Evolutionary conservation across 2,888 invertebrate genomes (phyloP), one percentile per base, ranked within the genome.

Genomic region (Xestia sexstrigata): DNA sequence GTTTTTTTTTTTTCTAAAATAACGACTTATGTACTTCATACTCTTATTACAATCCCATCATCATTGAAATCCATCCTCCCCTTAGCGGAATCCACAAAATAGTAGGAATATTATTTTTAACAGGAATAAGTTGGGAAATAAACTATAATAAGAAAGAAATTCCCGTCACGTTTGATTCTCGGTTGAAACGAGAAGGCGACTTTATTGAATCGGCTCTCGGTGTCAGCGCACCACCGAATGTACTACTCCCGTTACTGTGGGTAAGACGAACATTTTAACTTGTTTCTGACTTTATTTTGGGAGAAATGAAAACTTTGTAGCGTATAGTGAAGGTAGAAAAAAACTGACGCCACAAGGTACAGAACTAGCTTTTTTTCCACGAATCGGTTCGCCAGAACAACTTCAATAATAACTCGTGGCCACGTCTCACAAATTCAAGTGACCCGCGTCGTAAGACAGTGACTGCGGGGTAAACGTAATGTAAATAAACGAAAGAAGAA

Each of bases 111-210:
- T n/a, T 65, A 65, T 68, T 65, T 62, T 52, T 55, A 58, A 67
- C 79, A 81, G 67, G 70, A 81, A 87, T 81, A 88, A 87, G 77
- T 84, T 81, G 62, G 49, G 70, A 82, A 83, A 86, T 82, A 83
- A 78, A 83, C 86, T 78, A 69, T 84, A 72, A 76, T 39, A 69
- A 35, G 60, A 7, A 55, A 20, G n/a, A 45, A 63, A 88, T 89
- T 89, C 89, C 8, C 74, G 80, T 86, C 89, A 89, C 90, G 89
- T 89, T 78, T 89, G 85, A 87, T 86, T 89, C 84, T 73, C 67
- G 83, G 84, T 83, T 65, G 85, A 75, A 78, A 79, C 81, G 84
- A 77, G 82, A 89, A 89, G 71, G 88, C 87, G 90, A 84, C 87
- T 81, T 85, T 88, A 89, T 89, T 90, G 90, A 89, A 89, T 87